A percentile compares a stretch with the other conserved stretches of the same genome.
Evolutionary conservation across 2,797 vertebrate species (phyloP).

Genomic region (Sphenodon punctatus): DNA sequence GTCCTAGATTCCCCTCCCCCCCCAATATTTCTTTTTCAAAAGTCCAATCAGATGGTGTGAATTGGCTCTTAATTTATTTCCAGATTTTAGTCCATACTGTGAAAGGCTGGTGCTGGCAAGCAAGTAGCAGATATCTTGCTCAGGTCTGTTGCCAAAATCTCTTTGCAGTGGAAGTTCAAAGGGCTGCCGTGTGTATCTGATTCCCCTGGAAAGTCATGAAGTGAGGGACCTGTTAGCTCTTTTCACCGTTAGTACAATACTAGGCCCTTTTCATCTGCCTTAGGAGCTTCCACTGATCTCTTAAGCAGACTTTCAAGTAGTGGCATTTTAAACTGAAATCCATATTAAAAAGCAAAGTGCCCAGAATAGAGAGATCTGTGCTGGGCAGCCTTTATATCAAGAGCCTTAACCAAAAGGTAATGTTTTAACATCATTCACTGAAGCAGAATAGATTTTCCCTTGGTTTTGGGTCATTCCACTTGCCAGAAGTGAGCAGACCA

Average conservation of each 20-base stretch:
- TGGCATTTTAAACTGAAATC: not conserved
- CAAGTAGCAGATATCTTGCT: constrained; percentile 50
- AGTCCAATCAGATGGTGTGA: constrained; percentile 60
- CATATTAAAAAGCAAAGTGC: not conserved
- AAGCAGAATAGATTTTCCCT: not conserved
- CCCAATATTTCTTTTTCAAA: constrained; percentile 50
- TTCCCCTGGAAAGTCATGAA: constrained; percentile 67
- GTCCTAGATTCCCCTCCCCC: constrained; percentile 33
- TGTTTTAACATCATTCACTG: not conserved
- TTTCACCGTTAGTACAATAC: not conserved
- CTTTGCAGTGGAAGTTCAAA: constrained; percentile 51
- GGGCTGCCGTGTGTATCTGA: constrained; percentile 61
- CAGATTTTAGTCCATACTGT: constrained; percentile 58
- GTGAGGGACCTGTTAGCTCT: constrained; percentile 51
- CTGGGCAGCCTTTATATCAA: not conserved
- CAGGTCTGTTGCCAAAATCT: constrained; percentile 54
- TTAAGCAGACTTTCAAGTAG: not conserved
- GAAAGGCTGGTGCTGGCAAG: constrained; percentile 52
- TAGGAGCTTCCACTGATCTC: not conserved
- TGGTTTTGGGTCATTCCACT: not conserved
- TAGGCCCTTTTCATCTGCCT: not conserved
- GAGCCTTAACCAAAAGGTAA: not conserved
- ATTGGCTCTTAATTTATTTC: constrained; percentile 57
- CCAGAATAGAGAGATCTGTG: not conserved
- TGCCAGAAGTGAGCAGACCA: not conserved